Percentiles rank a stretch among this genome's conserved stretches.
These are phyloP conservation scores for Coregonus sp. DNA, from an alignment of 2,797 vertebrate genomes.

Conservation along the genomic window DNA sequence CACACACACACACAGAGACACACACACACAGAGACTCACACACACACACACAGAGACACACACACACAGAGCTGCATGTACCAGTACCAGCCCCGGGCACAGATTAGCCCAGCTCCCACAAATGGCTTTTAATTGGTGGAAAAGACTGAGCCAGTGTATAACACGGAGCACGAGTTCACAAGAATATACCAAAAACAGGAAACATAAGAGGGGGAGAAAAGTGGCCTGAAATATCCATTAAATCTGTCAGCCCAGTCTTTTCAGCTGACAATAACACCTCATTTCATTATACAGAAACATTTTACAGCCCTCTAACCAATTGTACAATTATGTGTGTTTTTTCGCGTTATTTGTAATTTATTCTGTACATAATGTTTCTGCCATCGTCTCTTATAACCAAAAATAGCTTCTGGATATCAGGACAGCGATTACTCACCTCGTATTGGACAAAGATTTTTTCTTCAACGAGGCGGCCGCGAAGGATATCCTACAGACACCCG, in stretches of 20 bases:
- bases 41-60: slow-evolving; percentile 22
- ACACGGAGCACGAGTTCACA: slow-evolving; percentile 18
- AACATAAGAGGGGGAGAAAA: slow-evolving; percentile 19
- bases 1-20: background rate
- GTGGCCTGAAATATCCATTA: slow-evolving; percentile 9
- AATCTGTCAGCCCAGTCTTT: background rate
- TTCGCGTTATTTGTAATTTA: too few species aligned
- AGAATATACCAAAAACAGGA: background rate
- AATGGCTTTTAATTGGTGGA: slow-evolving; percentile 33
- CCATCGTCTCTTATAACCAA: too few species aligned
- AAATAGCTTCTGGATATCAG: too few species aligned
- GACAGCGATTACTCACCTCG: too few species aligned
- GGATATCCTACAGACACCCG: too few species aligned
- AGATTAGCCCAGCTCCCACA: slow-evolving; percentile 36
- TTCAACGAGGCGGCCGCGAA: too few species aligned
- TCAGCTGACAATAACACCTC: background rate
- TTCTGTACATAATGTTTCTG: too few species aligned
- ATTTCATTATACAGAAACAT: background rate
- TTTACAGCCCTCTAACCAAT: too few species aligned
- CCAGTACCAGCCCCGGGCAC: slow-evolving; percentile 21
- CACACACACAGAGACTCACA: slow-evolving; percentile 4
- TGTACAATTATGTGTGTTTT: too few species aligned
- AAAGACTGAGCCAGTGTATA: slow-evolving; percentile 24
- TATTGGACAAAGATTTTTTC: too few species aligned
- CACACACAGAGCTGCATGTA: slow-evolving; percentile 8